Evolutionary conservation across 1,140 invertebrate species (phyloP).

Genomic region (Drosophila pandora): DNA sequence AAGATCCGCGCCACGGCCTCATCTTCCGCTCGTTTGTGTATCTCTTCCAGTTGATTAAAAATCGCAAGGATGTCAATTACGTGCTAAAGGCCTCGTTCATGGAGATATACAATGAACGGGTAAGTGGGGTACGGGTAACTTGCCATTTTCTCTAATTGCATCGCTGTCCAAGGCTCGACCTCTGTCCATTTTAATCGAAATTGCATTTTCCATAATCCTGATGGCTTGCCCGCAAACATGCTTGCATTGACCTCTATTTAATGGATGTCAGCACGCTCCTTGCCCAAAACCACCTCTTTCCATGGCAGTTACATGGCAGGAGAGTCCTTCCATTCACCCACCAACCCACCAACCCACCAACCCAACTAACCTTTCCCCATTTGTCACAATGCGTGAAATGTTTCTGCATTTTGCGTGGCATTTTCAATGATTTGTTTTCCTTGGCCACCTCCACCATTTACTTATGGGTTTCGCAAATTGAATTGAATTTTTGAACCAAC

Average conservation of each 20-base stretch:
- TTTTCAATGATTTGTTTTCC: slow-evolving; percentile 74
- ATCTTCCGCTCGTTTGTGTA: slow-evolving; percentile 95
- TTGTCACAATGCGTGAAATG: slow-evolving; percentile 53
- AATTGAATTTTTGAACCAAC: slow-evolving; percentile 60
- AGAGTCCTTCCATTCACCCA: neutral
- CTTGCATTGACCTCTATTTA: slow-evolving; percentile 65
- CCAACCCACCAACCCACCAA: neutral
- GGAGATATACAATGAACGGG: slow-evolving; percentile 98
- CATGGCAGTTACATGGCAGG: neutral
- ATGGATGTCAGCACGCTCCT: slow-evolving; percentile 41
- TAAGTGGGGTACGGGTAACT: slow-evolving; percentile 83
- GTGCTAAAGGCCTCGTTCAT: slow-evolving; percentile 96
- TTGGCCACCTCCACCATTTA: slow-evolving; percentile 33
- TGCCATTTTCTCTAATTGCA: neutral
- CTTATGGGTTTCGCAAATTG: slow-evolving; percentile 69
- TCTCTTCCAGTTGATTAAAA: slow-evolving; percentile 92
- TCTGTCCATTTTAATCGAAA: slow-evolving; percentile 38
- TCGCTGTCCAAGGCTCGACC: slow-evolving; percentile 5
- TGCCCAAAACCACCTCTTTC: neutral
- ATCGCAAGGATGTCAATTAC: slow-evolving; percentile 91
- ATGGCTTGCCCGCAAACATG: slow-evolving; percentile 52
- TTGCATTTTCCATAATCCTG: slow-evolving; percentile 43
- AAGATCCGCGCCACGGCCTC: slow-evolving; percentile 90
- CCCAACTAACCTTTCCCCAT: slow-evolving; percentile 1
- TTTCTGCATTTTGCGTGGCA: slow-evolving; percentile 57